Evolutionary conservation across 2,888 invertebrate genomes (phyloP), one percentile per base, ranked within the genome.

Genomic region (Bugula neritina): DNA sequence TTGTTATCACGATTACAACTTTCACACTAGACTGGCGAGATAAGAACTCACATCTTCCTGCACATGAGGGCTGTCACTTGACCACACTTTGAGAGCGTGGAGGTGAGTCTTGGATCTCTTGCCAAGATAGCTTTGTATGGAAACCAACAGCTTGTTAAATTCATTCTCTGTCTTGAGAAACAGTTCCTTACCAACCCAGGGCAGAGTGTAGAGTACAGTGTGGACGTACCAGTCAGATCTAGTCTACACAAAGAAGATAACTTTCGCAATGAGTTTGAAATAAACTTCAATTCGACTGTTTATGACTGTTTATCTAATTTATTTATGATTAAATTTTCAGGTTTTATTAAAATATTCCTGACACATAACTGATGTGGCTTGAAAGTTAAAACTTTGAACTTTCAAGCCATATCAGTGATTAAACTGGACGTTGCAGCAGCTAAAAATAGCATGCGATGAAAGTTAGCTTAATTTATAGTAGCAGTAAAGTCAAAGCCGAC

Each of bases 111-210:
- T 95, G 74, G 90, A 91, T 69, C 99, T 88, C 83, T 95, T 82
- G 72, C 85, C 79, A n/a, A 99, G 86, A 84, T 97, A 98, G 72
- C 90, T 90, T 81, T 96, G 95, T 80, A 98, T 93, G 17, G 92
- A 92, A 10, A 92, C 89, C 78, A 98, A 86, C 71, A 99, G 86
- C 78, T 92, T 91, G 78, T 95, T 94, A 73, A 99, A 86, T 72
- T 95, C 93, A 73, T 91, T 91, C 83, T 95, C 94, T 80, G 96
- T 96, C 83, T 97, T 98, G 83, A 98, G 97, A 83, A 92, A 94
- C 43, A 99, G 86, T 83, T 97, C 97, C 76, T 93, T 87, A 21
- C 82, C 78, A 78, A 84, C 85, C 95, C 95, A 97, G 0, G 97
- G 97, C 55, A 98, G 83, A 0, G 94, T 90, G 35, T 94, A 93